Conservation (phyloP, 2,888 invertebrate genomes). For the Noctua janthina region DNA sequence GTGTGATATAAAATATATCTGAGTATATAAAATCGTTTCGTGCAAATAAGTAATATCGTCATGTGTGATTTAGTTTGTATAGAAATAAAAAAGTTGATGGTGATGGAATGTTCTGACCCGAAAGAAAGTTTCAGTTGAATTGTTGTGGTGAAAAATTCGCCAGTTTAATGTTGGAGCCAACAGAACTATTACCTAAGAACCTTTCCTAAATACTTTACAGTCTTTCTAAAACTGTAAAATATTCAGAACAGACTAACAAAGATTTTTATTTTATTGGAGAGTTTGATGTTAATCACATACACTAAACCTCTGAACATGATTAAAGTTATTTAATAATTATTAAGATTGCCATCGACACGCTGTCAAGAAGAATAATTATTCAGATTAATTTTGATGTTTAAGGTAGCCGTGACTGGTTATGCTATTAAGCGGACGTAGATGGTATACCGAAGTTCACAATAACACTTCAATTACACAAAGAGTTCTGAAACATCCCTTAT, state of each 20-base stretch:
- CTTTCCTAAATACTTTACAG: too few species aligned
- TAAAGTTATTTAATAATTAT: neutral
- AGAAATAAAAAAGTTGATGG: neutral
- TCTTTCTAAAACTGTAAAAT: too few species aligned
- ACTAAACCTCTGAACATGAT: too few species aligned
- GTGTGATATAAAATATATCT: conserved; percentile 72
- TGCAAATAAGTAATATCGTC: conserved; percentile 18
- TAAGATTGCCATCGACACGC: neutral
- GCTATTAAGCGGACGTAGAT: neutral
- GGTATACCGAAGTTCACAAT: neutral
- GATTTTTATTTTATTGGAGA: too few species aligned
- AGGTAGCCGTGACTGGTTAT: neutral
- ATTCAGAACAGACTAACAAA: too few species aligned
- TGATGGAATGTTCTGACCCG: neutral
- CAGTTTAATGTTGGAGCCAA: too few species aligned
- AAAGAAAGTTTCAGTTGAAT: neutral
- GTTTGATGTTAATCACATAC: too few species aligned
- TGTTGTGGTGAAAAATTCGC: too few species aligned
- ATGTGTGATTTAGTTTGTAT: conserved; percentile 16
- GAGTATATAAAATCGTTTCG: conserved; percentile 62
- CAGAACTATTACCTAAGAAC: too few species aligned
- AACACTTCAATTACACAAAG: conserved; percentile 4
- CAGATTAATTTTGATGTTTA: neutral
- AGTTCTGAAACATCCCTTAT: neutral
- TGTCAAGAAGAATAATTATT: neutral